These are phyloP conservation scores for Peromyscus californicus DNA, from an alignment of 2,113 vertebrate species.

Conservation along the genomic window DNA sequence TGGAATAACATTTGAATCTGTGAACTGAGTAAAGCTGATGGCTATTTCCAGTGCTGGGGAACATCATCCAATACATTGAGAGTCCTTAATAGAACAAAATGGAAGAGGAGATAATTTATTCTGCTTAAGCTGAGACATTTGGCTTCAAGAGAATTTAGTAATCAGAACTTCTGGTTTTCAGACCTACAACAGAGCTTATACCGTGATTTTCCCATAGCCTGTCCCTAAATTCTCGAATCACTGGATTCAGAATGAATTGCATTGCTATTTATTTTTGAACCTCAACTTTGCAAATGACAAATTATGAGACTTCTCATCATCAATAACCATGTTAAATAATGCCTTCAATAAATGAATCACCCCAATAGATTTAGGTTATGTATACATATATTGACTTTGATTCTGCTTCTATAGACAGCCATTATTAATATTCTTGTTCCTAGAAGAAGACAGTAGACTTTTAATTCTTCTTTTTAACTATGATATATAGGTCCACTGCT, in stretches of 20 bases:
- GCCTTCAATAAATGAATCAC: not conserved
- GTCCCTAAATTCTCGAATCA: too few relatives aligned
- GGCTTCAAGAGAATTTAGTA: not conserved
- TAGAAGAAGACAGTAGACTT: not conserved
- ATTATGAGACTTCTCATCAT: not conserved
- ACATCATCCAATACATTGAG: not conserved
- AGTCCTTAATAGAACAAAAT: not conserved
- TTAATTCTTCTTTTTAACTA: not conserved
- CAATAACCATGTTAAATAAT: not conserved
- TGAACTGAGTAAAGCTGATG: not conserved
- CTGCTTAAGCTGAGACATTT: not conserved
- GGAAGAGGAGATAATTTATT: not conserved
- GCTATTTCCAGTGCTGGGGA: not conserved
- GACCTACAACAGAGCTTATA: not conserved
- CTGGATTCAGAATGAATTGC: not conserved
- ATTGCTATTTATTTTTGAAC: not conserved
- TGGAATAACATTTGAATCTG: not conserved
- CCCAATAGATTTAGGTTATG: not conserved
- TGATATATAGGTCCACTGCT: not conserved
- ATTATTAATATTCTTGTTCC: not conserved
- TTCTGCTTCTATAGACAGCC: not conserved
- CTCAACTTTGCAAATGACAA: not conserved
- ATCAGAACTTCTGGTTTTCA: not conserved
- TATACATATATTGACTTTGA: not conserved
- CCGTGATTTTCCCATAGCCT: not conserved